Percentiles rank a stretch among this genome's conserved stretches.
Evolutionary conservation across 2,888 invertebrate genomes (phyloP).

Genomic region (Cataglyphis cursor): DNA sequence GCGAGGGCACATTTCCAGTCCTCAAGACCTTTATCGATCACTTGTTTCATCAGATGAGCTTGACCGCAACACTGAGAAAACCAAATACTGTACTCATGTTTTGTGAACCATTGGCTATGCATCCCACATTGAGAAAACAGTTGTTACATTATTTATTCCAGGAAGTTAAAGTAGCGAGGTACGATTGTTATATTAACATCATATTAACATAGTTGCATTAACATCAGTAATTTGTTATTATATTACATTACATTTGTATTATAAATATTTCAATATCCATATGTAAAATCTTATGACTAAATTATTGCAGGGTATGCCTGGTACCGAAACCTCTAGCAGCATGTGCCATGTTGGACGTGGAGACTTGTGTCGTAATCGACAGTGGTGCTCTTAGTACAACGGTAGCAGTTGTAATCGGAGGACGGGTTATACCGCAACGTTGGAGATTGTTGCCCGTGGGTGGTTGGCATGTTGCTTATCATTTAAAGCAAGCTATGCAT

Average conservation of each 20-base stretch:
- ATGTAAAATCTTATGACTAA: neutral
- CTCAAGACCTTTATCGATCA: slow-evolving; percentile 85
- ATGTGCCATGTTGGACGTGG: slow-evolving; percentile 84
- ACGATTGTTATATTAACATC: slow-evolving; percentile 29
- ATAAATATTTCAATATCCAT: neutral
- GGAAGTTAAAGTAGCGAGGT: slow-evolving; percentile 86
- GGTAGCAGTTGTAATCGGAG: slow-evolving; percentile 86
- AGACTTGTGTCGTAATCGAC: slow-evolving; percentile 87
- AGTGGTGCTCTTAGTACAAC: slow-evolving; percentile 86
- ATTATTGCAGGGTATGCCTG: slow-evolving; percentile 82
- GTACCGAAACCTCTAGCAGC: slow-evolving; percentile 86
- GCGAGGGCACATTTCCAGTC: slow-evolving; percentile 83
- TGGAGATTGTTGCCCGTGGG: slow-evolving; percentile 86
- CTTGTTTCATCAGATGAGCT: slow-evolving; percentile 85
- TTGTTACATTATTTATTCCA: slow-evolving; percentile 86
- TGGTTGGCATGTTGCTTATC: slow-evolving; percentile 86
- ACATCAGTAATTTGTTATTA: neutral
- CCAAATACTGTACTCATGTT: slow-evolving; percentile 86
- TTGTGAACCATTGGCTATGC: slow-evolving; percentile 85
- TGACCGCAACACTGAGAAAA: slow-evolving; percentile 83
- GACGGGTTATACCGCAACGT: slow-evolving; percentile 84
- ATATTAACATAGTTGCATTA: slow-evolving; percentile 27
- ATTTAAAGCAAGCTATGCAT: slow-evolving; percentile 85
- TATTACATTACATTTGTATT: neutral
- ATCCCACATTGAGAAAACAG: slow-evolving; percentile 84